These are phyloP conservation scores for Ctenochaetus hawaiiensis DNA, from an alignment of 2,797 vertebrate genomes.

Conservation along the genomic window DNA sequence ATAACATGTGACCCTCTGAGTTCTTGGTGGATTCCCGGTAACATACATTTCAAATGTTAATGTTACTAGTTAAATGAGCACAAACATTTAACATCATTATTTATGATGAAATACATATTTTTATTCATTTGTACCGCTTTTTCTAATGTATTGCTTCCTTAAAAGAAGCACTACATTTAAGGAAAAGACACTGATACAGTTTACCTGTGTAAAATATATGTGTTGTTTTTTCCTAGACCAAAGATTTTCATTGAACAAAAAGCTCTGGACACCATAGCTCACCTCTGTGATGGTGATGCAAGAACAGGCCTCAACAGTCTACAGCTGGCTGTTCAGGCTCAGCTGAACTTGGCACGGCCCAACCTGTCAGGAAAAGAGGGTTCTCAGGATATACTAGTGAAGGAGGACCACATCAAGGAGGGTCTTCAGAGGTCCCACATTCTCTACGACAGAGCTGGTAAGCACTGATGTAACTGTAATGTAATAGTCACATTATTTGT, in stretches of 20 bases:
- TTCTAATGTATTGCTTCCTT: not conserved
- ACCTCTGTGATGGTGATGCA: conserved; percentile 95
- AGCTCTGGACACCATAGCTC: conserved; percentile 92
- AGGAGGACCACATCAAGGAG: conserved; percentile 93
- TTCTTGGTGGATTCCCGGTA: not conserved
- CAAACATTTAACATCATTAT: not conserved
- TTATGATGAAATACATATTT: not conserved
- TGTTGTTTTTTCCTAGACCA: conserved; percentile 78
- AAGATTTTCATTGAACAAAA: conserved; percentile 90
- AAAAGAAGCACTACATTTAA: not conserved
- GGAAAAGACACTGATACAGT: not conserved
- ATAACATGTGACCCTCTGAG: not conserved
- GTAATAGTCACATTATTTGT: not conserved
- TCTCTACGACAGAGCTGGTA: conserved; percentile 96
- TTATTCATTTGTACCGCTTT: not conserved
- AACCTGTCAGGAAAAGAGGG: conserved; percentile 4
- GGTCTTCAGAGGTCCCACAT: conserved; percentile 97
- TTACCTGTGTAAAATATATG: not conserved
- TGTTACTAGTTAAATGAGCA: not conserved
- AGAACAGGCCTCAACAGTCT: conserved; percentile 92
- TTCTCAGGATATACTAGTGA: conserved; percentile 83
- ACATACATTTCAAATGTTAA: not conserved
- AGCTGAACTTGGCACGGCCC: conserved; percentile 70
- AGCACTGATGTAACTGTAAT: conserved; percentile 44
- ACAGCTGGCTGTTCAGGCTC: conserved; percentile 95